Conservation (phyloP, 2,113 vertebrate species). For the Lamprotornis superbus region DNA sequence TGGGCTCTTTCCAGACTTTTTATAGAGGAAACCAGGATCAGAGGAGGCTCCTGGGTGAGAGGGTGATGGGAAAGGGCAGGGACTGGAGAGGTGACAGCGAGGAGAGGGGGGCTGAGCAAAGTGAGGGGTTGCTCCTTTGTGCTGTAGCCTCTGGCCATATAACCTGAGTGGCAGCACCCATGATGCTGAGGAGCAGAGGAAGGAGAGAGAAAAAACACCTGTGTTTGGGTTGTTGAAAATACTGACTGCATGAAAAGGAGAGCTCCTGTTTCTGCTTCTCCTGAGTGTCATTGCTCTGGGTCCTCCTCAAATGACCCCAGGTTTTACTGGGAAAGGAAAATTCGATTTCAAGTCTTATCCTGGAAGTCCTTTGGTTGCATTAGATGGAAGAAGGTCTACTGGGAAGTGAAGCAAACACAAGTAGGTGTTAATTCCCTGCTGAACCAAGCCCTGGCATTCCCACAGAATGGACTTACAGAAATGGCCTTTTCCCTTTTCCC, state of each 20-base stretch:
- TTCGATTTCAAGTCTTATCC: neutral
- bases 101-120: neutral
- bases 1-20: neutral
- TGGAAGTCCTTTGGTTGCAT: neutral
- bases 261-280: neutral
- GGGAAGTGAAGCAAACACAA: neutral
- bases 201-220: neutral
- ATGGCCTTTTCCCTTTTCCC: neutral
- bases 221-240: neutral
- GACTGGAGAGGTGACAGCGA: neutral
- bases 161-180: neutral
- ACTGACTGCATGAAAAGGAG: neutral
- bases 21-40: neutral
- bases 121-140: neutral
- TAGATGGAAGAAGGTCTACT: neutral
- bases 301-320: neutral
- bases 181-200: neutral
- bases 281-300: accelerated
- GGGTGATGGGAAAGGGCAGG: neutral
- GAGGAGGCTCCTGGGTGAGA: neutral
- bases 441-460: neutral
- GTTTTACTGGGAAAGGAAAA: neutral
- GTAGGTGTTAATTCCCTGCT: neutral
- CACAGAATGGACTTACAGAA: neutral
- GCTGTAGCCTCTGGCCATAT: neutral